A percentile compares a stretch with the other conserved stretches of the same genome.
Conservation (phyloP, 2,113 vertebrate species). For the Megalops atlanticus region DNA sequence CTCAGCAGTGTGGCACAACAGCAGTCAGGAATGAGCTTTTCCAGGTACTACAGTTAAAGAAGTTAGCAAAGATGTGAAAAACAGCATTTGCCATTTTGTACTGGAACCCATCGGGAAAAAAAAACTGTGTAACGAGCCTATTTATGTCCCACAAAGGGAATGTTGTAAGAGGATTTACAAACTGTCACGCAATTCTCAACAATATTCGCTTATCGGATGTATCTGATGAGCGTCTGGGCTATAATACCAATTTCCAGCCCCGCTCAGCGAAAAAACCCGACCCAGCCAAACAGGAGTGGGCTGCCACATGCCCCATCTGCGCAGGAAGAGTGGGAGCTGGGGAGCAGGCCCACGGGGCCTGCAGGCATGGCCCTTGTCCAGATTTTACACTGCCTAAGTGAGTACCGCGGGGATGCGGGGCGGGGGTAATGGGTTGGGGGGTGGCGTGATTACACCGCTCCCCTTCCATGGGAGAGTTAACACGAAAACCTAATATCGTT, state of each 20-base stretch:
- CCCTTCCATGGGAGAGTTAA: constrained; percentile 20
- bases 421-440: neutral
- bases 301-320: constrained; percentile 46
- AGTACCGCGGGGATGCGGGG: constrained; percentile 39
- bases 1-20: neutral
- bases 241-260: neutral
- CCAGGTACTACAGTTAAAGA: neutral
- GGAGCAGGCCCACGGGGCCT: constrained; percentile 49
- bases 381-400: constrained; percentile 51
- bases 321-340: constrained; percentile 47
- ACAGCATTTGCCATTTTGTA: neutral
- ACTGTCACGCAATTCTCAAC: constrained; percentile 5
- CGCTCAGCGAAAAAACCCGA: neutral
- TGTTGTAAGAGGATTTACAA: constrained; percentile 9
- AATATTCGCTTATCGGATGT: neutral
- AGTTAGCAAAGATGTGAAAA: neutral
- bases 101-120: neutral
- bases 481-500: constrained; percentile 17
- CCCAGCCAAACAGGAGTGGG: constrained; percentile 44
- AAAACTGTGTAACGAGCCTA: neutral
- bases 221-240: neutral
- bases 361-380: constrained; percentile 66
- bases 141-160: constrained; percentile 4
- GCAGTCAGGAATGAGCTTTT: neutral
- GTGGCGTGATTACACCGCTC: constrained; percentile 34